Base-by-base conservation (phyloP, 2,888 invertebrate genomes). In the Netelia fuscicornis region DNA sequence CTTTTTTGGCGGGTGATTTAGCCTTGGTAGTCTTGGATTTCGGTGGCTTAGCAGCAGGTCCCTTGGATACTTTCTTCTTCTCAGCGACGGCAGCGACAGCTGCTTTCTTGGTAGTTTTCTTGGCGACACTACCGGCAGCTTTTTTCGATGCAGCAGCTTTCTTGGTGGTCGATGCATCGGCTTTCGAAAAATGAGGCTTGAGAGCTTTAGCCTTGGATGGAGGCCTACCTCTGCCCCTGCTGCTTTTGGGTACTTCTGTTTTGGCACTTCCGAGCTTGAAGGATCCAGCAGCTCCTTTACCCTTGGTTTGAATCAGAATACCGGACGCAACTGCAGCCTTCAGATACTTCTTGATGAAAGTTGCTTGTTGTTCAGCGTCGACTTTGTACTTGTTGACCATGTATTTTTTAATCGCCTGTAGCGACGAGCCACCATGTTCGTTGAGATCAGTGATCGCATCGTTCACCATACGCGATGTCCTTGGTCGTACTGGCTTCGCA, bases 361-460 rank as follows among this genome's bases (percentile, higher is more conserved):
- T 95, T 0, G 95, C 94, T 71, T 95, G 90, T 88, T 95, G 96
- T 86, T 95, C 95, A 1, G 94, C 94, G 90, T 96, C 96, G 9
- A 96, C 94, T 86, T 95, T 95, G 94, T 96, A 95, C 82, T 94
- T 95, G 44, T 94, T 94, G 8, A 94, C 92, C 83, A 96, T 94
- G 92, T 95, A 96, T 90, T 96, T 96, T 92, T 96, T 96, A 91
- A 96, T 96, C 2, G 95, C 95, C 91, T 91, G 94, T 87, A 92
- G 90, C 0, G 95, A 95, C 0, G 95, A 96, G 30, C 96, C 96
- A 81, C 94, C 94, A 58, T 95, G 94, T 89, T 95, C 95, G 89
- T 95, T 95, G 68, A 95, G 91, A 71, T 93, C 92, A 81, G 92
- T 93, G 71, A 95, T 94, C 0, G 96, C 96, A 54, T 92, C 94